These are phyloP conservation scores for Athalia rosae DNA, from an alignment of 2,888 invertebrate species.

Conservation along the genomic window DNA sequence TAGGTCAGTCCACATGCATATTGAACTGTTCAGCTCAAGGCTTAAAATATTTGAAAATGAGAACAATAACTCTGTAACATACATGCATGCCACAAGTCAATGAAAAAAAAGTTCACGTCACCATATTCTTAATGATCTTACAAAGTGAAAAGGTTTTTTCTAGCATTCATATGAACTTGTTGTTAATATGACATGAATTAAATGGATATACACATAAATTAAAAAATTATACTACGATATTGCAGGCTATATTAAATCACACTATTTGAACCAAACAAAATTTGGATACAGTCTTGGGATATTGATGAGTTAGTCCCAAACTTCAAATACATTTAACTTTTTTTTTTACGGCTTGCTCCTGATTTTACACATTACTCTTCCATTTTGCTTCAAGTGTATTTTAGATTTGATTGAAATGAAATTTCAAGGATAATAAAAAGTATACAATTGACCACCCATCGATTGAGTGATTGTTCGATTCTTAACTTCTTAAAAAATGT, in stretches of 20 bases:
- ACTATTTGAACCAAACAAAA: background rate
- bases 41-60: background rate
- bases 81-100: background rate
- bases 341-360: background rate
- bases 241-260: background rate
- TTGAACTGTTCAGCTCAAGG: background rate
- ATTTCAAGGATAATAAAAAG: too few relatives aligned
- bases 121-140: too few relatives aligned
- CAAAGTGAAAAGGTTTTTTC: background rate
- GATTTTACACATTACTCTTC: constrained; percentile 40
- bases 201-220: background rate
- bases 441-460: too few relatives aligned
- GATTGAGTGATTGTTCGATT: too few relatives aligned
- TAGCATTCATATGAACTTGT: background rate
- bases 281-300: background rate
- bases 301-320: background rate
- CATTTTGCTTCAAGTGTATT: background rate
- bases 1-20: constrained; percentile 16
- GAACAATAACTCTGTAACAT: background rate
- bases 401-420: background rate
- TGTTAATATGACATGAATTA: background rate
- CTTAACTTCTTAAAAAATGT: too few relatives aligned
- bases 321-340: background rate
- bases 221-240: background rate
- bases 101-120: background rate